phyloP scores from a whole-genome alignment of 2,888 invertebrate species.

The Himalopsyche japonica region DNA sequence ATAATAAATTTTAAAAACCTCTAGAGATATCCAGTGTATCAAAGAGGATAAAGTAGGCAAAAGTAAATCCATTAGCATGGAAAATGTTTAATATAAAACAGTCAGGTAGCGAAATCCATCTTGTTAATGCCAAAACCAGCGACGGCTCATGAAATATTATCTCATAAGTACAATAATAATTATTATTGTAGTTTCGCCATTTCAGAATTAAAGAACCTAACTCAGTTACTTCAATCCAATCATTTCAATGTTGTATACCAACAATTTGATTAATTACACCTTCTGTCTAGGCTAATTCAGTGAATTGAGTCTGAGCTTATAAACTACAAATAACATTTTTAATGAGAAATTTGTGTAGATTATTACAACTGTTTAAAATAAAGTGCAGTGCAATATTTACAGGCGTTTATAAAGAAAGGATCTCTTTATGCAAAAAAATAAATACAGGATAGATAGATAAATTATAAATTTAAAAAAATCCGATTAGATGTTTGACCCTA shows the following conservation, averaged over 20 bases:
- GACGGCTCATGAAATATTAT: neutral
- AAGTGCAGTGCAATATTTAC: too few relatives aligned
- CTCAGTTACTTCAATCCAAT: slow-evolving; percentile 11
- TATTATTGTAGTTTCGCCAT: neutral
- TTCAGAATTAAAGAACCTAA: slow-evolving; percentile 4
- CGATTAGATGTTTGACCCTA: too few relatives aligned
- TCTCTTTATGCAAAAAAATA: too few relatives aligned
- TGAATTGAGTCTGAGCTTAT: slow-evolving; percentile 8
- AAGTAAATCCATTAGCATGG: neutral
- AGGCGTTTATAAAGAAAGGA: too few relatives aligned
- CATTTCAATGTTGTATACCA: slow-evolving; percentile 16
- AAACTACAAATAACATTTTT: too few relatives aligned
- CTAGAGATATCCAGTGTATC: neutral
- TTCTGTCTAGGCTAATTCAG: neutral
- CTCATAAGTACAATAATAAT: neutral
- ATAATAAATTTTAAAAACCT: neutral
- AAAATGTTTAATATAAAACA: neutral
- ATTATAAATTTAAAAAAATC: too few relatives aligned
- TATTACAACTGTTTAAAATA: too few relatives aligned
- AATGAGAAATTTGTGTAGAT: too few relatives aligned
- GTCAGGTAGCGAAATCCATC: slow-evolving; percentile 1
- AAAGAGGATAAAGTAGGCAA: neutral
- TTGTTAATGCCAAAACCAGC: neutral
- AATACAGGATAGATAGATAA: too few relatives aligned
- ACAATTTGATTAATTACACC: slow-evolving; percentile 16